A percentile compares a stretch with the other conserved stretches of the same genome.
Conservation (phyloP, 2,113 vertebrate genomes). For the Pachycephala philippinensis region DNA sequence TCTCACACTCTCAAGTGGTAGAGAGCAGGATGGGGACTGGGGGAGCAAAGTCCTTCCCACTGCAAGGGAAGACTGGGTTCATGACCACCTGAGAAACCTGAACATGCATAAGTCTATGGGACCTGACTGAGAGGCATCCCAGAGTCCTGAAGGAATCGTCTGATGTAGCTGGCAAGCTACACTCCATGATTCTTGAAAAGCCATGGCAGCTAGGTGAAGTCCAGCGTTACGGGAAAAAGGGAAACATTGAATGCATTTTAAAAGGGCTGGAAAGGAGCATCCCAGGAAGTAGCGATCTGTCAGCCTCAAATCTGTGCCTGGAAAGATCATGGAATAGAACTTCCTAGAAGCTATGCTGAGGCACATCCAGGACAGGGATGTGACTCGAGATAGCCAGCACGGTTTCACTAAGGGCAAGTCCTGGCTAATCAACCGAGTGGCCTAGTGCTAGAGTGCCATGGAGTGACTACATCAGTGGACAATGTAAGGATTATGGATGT, state of each 20-base stretch:
- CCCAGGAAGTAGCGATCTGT: neutral
- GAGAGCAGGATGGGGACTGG: neutral
- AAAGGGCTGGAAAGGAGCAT: neutral
- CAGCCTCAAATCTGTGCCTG: neutral
- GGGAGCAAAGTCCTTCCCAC: neutral
- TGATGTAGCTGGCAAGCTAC: neutral
- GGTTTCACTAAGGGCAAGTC: neutral
- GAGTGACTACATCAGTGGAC: neutral
- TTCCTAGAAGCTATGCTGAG: neutral
- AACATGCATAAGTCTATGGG: neutral
- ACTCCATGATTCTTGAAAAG: neutral
- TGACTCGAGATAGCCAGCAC: neutral
- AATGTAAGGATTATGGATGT: neutral
- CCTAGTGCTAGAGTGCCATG: neutral
- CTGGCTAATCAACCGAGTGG: neutral
- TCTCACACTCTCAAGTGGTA: neutral
- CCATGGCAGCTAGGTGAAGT: neutral
- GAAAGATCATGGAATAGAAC: neutral
- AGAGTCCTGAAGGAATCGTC: neutral
- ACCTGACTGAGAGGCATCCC: neutral
- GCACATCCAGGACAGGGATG: neutral
- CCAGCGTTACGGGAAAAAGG: neutral
- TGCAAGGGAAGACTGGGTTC: neutral
- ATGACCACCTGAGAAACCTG: neutral
- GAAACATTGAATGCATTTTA: neutral